Evolutionary conservation across 2,113 vertebrate genomes (phyloP).

Genomic region (Pluvianellus socialis): DNA sequence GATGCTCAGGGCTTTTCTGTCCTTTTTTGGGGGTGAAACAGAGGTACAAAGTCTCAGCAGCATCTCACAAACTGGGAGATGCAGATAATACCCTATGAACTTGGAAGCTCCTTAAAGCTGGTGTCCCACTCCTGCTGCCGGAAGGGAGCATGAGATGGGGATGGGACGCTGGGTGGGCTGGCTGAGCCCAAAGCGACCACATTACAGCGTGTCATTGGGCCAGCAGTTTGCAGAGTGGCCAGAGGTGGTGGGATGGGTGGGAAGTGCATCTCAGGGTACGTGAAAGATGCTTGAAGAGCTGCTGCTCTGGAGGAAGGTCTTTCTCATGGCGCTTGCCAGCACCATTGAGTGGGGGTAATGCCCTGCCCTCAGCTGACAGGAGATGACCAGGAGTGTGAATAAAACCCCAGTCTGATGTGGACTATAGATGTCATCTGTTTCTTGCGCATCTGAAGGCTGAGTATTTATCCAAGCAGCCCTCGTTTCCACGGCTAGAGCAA

Average conservation of each 20-base stretch:
- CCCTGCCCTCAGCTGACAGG: background rate
- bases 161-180: fast-evolving
- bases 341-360: fast-evolving
- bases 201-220: fast-evolving
- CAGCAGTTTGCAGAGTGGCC: background rate
- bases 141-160: background rate
- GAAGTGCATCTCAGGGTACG: background rate
- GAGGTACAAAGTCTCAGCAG: background rate
- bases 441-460: background rate
- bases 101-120: background rate
- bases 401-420: background rate
- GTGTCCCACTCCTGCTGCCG: background rate
- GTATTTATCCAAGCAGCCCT: background rate
- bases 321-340: fast-evolving
- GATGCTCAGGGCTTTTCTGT: background rate
- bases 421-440: background rate
- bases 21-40: background rate
- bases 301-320: background rate
- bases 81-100: background rate
- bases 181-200: background rate
- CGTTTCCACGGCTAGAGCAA: background rate
- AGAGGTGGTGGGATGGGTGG: background rate
- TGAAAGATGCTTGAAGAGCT: background rate
- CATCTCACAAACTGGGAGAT: background rate
- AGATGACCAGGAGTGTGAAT: background rate